These are phyloP conservation scores for Chloroclystis v-ata DNA, from an alignment of 2,888 invertebrate genomes.

Conservation along the genomic window DNA sequence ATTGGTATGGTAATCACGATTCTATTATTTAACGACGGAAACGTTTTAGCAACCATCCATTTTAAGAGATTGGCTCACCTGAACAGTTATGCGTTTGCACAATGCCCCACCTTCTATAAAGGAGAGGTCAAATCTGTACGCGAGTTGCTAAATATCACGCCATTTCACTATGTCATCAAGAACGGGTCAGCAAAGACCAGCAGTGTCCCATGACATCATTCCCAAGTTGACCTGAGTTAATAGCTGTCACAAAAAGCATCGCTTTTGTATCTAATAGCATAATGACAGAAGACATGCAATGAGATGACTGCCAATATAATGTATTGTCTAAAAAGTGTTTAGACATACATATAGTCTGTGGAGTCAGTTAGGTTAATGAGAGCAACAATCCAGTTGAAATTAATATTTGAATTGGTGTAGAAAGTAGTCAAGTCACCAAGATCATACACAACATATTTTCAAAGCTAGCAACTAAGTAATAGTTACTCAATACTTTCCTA, in stretches of 20 bases:
- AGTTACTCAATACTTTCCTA: background rate
- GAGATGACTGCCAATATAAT: too few species aligned
- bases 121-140: constrained; percentile 15
- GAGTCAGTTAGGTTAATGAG: too few species aligned
- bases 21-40: constrained; percentile 1
- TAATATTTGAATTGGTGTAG: too few species aligned
- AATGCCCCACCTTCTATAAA: constrained; percentile 5
- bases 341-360: too few species aligned
- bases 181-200: too few species aligned
- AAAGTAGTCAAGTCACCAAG: too few species aligned
- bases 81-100: constrained; percentile 5
- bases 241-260: constrained; percentile 34
- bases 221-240: constrained; percentile 39
- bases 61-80: background rate
- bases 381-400: too few species aligned
- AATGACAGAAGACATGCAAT: background rate
- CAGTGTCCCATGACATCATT: constrained; percentile 33
- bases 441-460: background rate
- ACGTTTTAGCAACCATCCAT: background rate
- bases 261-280: background rate
- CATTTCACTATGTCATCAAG: constrained; percentile 12
- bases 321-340: too few species aligned
- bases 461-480: background rate
- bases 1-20: too few species aligned
- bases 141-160: constrained; percentile 20